Evolutionary conservation across 2,797 vertebrate genomes (phyloP).

Genomic region (Vultur gryphus): DNA sequence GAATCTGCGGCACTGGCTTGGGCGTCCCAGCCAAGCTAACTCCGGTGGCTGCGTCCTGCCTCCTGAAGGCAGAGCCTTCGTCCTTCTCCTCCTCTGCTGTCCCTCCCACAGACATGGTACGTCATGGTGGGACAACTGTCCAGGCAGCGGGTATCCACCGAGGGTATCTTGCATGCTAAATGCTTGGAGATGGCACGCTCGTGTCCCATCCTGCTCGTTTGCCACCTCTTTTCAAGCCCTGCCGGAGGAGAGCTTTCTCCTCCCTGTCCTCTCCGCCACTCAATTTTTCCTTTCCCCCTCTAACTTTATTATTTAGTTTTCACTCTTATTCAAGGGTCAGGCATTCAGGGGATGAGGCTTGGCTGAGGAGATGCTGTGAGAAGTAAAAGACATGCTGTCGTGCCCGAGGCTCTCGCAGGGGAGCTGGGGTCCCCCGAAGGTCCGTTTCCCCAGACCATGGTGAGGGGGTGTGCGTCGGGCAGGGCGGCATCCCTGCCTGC

Average conservation of each 20-base stretch:
- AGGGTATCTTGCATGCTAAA: background rate
- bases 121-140: background rate
- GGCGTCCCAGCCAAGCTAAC: background rate
- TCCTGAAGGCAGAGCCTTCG: background rate
- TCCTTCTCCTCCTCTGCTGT: background rate
- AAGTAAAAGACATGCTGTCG: background rate
- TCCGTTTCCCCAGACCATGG: accelerated
- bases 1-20: background rate
- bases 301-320: background rate
- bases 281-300: background rate
- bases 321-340: background rate
- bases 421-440: background rate
- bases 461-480: background rate
- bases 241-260: background rate
- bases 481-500: background rate
- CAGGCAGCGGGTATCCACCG: background rate
- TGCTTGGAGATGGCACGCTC: background rate
- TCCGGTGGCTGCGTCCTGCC: accelerated
- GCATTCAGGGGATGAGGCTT: background rate
- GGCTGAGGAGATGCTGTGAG: background rate
- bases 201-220: background rate
- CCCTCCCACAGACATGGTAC: background rate
- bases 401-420: accelerated
- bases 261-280: background rate
- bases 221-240: background rate